phyloP scores from a whole-genome alignment of 2,113 vertebrate genomes.

The Prinia subflava region DNA sequence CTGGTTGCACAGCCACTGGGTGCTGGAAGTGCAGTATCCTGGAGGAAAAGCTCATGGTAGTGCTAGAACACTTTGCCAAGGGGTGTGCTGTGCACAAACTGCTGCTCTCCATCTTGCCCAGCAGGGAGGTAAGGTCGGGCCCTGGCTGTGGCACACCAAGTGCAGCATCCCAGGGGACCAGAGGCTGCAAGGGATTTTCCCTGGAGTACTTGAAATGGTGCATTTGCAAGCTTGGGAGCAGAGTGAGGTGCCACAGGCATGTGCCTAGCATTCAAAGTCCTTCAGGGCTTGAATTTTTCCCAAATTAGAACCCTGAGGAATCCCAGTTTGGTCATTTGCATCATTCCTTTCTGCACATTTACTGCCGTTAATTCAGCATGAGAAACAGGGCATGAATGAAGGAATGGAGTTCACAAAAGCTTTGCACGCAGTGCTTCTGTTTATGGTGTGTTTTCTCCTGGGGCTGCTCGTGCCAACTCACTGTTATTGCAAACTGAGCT shows the following conservation, averaged over 20 bases:
- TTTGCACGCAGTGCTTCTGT: rapidly evolving
- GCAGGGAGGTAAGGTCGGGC: background rate
- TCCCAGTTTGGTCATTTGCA: rapidly evolving
- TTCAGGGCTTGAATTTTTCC: background rate
- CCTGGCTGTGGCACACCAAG: background rate
- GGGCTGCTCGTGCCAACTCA: background rate
- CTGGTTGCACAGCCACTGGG: rapidly evolving
- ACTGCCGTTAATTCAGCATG: background rate
- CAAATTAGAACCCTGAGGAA: background rate
- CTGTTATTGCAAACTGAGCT: background rate
- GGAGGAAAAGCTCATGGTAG: background rate
- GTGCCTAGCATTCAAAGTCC: rapidly evolving
- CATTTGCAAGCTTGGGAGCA: background rate
- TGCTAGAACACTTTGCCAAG: background rate
- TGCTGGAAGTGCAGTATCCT: background rate
- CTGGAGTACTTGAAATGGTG: rapidly evolving
- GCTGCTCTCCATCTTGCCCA: background rate
- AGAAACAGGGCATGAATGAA: rapidly evolving
- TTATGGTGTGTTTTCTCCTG: background rate
- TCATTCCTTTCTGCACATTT: background rate
- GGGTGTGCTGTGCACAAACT: background rate
- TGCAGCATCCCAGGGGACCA: background rate
- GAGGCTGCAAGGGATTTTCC: background rate
- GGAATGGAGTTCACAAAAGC: background rate
- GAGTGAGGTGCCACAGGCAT: rapidly evolving